Base-by-base conservation (phyloP, 2,888 invertebrate genomes). In the Clunio marinus region DNA sequence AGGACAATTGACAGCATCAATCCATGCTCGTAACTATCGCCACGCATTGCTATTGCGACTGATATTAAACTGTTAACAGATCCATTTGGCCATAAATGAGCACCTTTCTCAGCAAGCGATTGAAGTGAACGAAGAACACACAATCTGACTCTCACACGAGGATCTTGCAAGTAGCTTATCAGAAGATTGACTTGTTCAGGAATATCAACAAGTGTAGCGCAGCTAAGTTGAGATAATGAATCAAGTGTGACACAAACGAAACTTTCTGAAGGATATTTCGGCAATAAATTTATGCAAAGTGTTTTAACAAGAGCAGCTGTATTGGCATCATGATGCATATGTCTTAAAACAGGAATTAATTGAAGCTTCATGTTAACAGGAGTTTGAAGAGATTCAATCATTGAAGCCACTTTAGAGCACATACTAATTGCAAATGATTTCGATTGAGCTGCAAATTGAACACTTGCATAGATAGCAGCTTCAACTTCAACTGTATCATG, bases 341-440 rank as follows among this genome's bases (percentile, higher is more conserved):
- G 91, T 72, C 93, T 88, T 69, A 97, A 81, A 55, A 96, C 92
- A 0, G 94, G 89, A 68, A 97, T 93, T 4, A 97, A 83, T 74
- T 92, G 88, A 24, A 96, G 81, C 77, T 97, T 93, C 81, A 95
- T 89, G 69, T 93, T 91, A 2, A 94, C 90, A 0, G 96, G 94
- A 0, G 96, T 95, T 68, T 93, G 90, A 73, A 95, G 86, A 45
- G 93, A 91, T 75, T 92, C 89, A 72, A 97, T 94, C 95, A 96
- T 96, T 72, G 93, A 91, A 0, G 94, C 91, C 67, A 98, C 87
- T 78, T 96, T 96, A 72, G 92, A 92, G 76, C 95, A 96, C 88
- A 97, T 94, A 69, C 93, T 93, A 22, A 93, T 88, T 1, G 96
- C 95, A 84, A 97, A 97, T n/a, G 91, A 85, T 89, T 91, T 92